phyloP scores from a whole-genome alignment of 2,797 vertebrate species.

The Uromys caudimaculatus region DNA sequence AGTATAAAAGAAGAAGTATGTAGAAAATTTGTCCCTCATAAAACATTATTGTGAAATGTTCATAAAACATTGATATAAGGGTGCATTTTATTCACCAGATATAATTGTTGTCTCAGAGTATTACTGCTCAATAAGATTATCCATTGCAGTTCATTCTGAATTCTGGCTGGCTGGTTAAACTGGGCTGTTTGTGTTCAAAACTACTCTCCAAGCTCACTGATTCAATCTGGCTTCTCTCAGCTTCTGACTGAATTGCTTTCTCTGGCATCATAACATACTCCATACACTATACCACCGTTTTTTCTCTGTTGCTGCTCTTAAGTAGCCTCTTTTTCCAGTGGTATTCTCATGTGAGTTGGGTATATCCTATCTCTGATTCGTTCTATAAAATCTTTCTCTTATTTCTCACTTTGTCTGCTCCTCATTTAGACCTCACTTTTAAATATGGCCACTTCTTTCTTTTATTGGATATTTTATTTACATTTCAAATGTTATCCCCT shows the following conservation, averaged over 20 bases:
- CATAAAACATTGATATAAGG: background rate
- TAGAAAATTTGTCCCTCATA: background rate
- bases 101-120: background rate
- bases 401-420: background rate
- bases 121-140: background rate
- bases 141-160: background rate
- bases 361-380: background rate
- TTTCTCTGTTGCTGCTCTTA: background rate
- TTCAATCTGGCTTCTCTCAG: background rate
- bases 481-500: too few species aligned
- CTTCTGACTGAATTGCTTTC: background rate
- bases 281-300: background rate
- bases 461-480: too few species aligned
- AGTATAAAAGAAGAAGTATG: background rate
- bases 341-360: background rate
- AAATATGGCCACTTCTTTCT: background rate
- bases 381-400: background rate
- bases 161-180: background rate
- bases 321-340: background rate
- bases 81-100: background rate
- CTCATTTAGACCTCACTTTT: background rate
- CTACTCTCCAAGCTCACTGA: background rate
- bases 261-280: background rate
- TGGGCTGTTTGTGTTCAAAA: background rate
- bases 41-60: background rate